phyloP scores from a whole-genome alignment of 2,113 vertebrate species.

The Actenoides hombroni region DNA sequence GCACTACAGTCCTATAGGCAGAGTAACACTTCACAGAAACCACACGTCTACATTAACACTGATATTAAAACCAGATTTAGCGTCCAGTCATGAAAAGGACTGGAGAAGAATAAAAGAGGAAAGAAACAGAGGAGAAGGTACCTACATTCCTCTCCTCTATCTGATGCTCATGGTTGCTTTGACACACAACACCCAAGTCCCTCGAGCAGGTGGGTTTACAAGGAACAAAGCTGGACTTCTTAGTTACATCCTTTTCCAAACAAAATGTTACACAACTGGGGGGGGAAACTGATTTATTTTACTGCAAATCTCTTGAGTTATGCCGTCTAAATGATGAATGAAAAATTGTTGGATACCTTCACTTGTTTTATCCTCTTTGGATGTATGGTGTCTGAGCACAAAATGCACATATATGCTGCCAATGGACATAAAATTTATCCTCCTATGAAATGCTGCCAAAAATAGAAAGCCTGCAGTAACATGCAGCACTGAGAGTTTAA shows the following conservation, averaged over 20 bases:
- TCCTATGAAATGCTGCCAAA: neutral
- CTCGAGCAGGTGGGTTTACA: neutral
- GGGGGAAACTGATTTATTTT: neutral
- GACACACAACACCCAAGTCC: neutral
- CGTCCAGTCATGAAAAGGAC: neutral
- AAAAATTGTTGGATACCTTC: neutral
- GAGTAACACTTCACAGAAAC: conserved; percentile 18
- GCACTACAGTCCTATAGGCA: neutral
- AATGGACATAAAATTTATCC: neutral
- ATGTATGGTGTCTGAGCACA: neutral
- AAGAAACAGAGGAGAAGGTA: neutral
- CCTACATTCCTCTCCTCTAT: neutral
- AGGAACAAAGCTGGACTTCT: neutral
- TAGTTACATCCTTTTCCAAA: neutral
- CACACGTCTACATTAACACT: neutral
- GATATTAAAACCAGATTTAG: neutral
- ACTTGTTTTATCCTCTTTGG: neutral
- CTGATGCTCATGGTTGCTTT: neutral
- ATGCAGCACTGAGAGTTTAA: neutral
- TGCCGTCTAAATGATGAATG: neutral
- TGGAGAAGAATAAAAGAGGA: neutral
- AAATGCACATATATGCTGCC: neutral
- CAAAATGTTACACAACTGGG: neutral
- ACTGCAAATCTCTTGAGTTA: neutral
- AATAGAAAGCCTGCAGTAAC: neutral